These are phyloP conservation scores for Anseranas semipalmata DNA, from an alignment of 2,113 vertebrate species.

Conservation along the genomic window DNA sequence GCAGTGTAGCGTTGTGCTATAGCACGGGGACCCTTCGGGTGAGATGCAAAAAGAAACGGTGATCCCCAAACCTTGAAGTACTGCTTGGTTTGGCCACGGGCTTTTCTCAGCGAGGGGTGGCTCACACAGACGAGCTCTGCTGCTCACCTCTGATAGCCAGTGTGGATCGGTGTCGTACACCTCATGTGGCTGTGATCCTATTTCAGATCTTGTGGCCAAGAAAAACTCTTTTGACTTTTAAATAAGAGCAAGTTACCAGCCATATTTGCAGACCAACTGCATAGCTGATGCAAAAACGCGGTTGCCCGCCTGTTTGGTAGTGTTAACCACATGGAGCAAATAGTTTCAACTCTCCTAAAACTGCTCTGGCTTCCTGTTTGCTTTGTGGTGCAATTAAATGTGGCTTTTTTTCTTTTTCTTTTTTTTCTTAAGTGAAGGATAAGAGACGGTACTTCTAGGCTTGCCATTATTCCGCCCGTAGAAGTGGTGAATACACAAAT, in stretches of 20 bases:
- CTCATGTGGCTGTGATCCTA: background rate
- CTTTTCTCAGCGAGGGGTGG: background rate
- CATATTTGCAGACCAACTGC: background rate
- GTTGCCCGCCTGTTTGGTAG: slow-evolving; percentile 1
- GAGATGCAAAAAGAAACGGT: background rate
- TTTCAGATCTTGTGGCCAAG: background rate
- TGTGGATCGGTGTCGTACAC: fast-evolving
- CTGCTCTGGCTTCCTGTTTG: slow-evolving; percentile 56
- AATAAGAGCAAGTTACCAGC: background rate
- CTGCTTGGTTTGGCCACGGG: background rate
- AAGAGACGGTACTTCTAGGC: background rate
- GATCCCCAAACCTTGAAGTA: background rate
- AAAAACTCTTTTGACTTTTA: background rate
- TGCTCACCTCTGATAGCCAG: background rate
- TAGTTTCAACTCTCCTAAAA: background rate
- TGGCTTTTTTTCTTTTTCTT: background rate
- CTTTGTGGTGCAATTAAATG: background rate
- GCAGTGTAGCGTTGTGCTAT: fast-evolving
- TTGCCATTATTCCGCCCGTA: background rate
- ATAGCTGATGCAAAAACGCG: background rate
- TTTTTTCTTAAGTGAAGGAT: background rate
- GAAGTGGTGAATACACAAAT: fast-evolving
- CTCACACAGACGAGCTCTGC: background rate
- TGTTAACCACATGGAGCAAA: slow-evolving; percentile 43
- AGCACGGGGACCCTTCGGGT: background rate